Evolutionary conservation across 1,140 invertebrate species (phyloP).

Genomic region (Carcinoscorpius rotundicauda): DNA sequence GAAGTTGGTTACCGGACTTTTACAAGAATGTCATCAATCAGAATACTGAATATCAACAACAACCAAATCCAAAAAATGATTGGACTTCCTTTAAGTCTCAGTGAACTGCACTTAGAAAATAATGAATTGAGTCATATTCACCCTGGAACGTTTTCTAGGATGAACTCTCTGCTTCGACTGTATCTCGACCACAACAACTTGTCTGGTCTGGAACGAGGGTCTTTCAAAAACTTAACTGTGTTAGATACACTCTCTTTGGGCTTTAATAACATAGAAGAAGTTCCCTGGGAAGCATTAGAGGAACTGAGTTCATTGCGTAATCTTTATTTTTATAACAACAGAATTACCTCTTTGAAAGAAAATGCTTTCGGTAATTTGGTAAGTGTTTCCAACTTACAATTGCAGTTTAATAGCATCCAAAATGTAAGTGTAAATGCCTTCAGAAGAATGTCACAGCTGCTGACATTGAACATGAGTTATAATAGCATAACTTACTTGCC

Average conservation of each 20-base stretch:
- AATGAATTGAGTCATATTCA: constrained; percentile 54
- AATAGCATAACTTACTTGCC: constrained; percentile 58
- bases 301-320: constrained; percentile 65
- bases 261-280: constrained; percentile 50
- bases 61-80: constrained; percentile 60
- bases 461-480: constrained; percentile 58
- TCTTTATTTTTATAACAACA: constrained; percentile 60
- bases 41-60: constrained; percentile 47
- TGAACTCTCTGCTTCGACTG: constrained; percentile 70
- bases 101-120: constrained; percentile 52
- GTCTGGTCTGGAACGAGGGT: constrained; percentile 47
- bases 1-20: constrained; percentile 54
- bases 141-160: constrained; percentile 55
- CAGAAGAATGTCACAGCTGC: constrained; percentile 65
- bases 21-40: constrained; percentile 49
- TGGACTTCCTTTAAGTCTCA: constrained; percentile 55
- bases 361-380: constrained; percentile 71
- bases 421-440: constrained; percentile 54
- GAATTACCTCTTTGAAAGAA: constrained; percentile 50
- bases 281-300: constrained; percentile 60
- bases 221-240: constrained; percentile 59
- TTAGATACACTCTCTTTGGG: constrained; percentile 56
- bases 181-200: constrained; percentile 66
- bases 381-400: constrained; percentile 64
- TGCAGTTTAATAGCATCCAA: constrained; percentile 57